Conservation (phyloP, 2,113 vertebrate genomes). For the Aythya baeri region DNA sequence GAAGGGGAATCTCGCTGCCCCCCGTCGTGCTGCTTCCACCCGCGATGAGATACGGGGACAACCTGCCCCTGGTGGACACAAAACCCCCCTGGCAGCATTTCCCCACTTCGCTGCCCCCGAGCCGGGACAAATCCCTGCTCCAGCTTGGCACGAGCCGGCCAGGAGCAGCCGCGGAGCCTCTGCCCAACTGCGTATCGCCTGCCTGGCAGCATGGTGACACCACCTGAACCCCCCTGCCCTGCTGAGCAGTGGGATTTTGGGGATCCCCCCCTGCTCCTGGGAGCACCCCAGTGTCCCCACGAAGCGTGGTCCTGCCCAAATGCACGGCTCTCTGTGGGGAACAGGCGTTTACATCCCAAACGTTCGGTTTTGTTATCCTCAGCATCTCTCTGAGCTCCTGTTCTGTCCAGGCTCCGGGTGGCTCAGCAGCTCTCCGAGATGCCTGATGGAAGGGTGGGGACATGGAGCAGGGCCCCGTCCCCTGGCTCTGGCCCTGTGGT, state of each 20-base stretch:
- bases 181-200: not conserved
- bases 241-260: not conserved
- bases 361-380: not conserved
- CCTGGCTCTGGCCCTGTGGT: not conserved
- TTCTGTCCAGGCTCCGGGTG: not conserved
- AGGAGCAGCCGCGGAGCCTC: not conserved
- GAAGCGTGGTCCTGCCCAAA: fast-evolving
- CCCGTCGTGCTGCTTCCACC: fast-evolving
- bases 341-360: fast-evolving
- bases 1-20: not conserved
- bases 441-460: not conserved
- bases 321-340: fast-evolving
- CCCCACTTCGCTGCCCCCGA: not conserved
- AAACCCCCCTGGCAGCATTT: not conserved
- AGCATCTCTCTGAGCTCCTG: not conserved
- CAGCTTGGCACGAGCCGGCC: fast-evolving
- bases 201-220: too few relatives aligned
- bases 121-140: not conserved
- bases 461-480: not conserved
- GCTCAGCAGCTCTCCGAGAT: not conserved
- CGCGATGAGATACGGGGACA: not conserved
- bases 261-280: fast-evolving
- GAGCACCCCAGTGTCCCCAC: not conserved
- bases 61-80: fast-evolving
- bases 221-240: too few relatives aligned